Evolutionary conservation across 2,888 invertebrate species (phyloP).

Genomic region (Rotaria macrura): DNA sequence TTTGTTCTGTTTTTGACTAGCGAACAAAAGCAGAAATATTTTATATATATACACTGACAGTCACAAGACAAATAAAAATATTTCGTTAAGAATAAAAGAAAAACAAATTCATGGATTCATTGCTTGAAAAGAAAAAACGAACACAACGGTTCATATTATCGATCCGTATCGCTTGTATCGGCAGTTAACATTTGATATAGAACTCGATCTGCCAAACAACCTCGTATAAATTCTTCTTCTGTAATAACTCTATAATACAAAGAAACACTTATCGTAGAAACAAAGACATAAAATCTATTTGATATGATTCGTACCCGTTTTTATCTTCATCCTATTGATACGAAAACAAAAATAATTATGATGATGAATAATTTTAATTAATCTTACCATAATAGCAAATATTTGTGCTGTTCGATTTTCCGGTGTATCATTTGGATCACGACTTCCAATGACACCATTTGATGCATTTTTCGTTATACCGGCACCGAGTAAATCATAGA

Average conservation of each 20-base stretch:
- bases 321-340: neutral
- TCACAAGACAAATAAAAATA: neutral
- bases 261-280: too few relatives aligned
- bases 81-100: neutral
- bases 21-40: too few relatives aligned
- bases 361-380: neutral
- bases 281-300: too few relatives aligned
- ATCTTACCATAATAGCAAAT: neutral
- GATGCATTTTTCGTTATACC: neutral
- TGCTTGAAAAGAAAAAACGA: neutral
- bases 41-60: neutral
- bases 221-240: conserved; percentile 30
- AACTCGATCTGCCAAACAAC: conserved; percentile 29
- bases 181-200: conserved; percentile 33
- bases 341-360: neutral
- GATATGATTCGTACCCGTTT: conserved; percentile 23
- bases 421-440: neutral
- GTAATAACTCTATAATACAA: conserved; percentile 2
- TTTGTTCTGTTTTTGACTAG: too few relatives aligned
- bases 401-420: neutral
- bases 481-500: conserved; percentile 30
- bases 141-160: neutral
- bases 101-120: neutral
- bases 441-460: neutral
- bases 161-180: conserved; percentile 25